A percentile compares a stretch with the other conserved stretches of the same genome.
Evolutionary conservation across 2,797 vertebrate genomes (phyloP).

Genomic region (Chiroxiphia lanceolata): DNA sequence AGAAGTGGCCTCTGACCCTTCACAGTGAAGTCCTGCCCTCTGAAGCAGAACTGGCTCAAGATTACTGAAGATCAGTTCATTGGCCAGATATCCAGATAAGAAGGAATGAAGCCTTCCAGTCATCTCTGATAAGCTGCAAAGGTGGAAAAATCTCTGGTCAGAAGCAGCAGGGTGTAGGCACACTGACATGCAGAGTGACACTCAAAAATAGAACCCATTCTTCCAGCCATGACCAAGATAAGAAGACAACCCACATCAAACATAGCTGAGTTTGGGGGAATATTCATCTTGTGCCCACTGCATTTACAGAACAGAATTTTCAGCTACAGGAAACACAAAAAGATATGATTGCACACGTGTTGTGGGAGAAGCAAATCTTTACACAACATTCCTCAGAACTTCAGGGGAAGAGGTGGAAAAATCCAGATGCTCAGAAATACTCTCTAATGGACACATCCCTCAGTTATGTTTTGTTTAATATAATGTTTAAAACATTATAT

Average conservation of each 20-base stretch:
- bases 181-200: not conserved
- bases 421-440: not conserved
- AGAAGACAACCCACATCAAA: not conserved
- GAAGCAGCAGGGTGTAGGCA: not conserved
- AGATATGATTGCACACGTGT: not conserved
- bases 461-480: not conserved
- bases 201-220: not conserved
- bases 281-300: not conserved
- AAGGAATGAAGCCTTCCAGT: not conserved
- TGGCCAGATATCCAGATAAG: not conserved
- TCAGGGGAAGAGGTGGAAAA: not conserved
- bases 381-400: not conserved
- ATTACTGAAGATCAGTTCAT: not conserved
- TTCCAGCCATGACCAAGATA: not conserved
- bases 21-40: not conserved
- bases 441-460: not conserved
- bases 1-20: not conserved
- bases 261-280: not conserved
- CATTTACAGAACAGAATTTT: not conserved
- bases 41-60: not conserved
- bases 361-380: not conserved
- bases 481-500: not conserved
- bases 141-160: not conserved
- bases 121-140: not conserved
- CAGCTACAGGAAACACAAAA: not conserved